Conservation (phyloP, 2,113 vertebrate genomes). For the Promerops cafer region DNA sequence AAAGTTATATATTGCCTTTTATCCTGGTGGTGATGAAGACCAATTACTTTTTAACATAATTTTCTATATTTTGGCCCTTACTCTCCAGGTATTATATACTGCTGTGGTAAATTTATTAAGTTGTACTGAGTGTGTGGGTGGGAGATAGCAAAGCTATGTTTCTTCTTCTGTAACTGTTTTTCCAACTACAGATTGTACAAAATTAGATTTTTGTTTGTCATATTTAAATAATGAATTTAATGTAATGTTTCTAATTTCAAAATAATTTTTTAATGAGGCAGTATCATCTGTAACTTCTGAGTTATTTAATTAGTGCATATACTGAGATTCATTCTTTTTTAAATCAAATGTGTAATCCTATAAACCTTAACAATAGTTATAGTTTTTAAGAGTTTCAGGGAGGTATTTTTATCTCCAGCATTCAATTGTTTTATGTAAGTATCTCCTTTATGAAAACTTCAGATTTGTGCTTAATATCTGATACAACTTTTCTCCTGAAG, state of each 20-base stretch:
- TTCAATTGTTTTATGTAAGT: not conserved
- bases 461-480: not conserved
- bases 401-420: not conserved
- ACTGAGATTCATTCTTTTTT: not conserved
- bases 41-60: not conserved
- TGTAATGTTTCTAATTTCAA: not conserved
- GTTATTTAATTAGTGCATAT: not conserved
- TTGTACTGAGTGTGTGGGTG: not conserved
- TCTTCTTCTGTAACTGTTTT: not conserved
- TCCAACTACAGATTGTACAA: not conserved
- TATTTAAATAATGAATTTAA: not conserved
- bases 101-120: not conserved
- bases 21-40: not conserved
- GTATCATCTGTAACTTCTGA: not conserved
- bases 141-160: not conserved
- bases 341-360: not conserved
- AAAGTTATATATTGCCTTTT: not conserved
- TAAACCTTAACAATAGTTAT: not conserved
- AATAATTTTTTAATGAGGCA: not conserved
- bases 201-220: not conserved
- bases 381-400: not conserved
- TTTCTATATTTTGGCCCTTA: not conserved
- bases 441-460: not conserved
- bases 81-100: not conserved
- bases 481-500: not conserved